A percentile compares a stretch with the other conserved stretches of the same genome.
These are phyloP conservation scores for Nycticorax nycticorax DNA, from an alignment of 2,113 vertebrate genomes.

Conservation along the genomic window DNA sequence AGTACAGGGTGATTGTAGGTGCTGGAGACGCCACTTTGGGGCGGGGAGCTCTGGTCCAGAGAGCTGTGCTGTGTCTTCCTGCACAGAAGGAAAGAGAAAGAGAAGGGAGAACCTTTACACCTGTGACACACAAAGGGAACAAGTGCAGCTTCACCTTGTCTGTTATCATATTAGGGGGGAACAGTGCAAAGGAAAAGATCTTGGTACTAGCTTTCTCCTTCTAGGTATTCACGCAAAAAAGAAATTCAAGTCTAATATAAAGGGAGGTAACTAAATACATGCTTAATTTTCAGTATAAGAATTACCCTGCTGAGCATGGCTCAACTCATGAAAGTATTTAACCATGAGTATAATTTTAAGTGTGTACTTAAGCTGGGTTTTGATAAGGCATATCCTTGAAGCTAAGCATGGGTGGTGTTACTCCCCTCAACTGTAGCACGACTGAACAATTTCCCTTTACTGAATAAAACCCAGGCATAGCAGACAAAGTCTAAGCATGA, in stretches of 20 bases:
- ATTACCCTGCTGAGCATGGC: neutral
- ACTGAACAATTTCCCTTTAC: neutral
- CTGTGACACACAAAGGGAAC: neutral
- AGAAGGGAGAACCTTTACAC: neutral
- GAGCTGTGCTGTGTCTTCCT: conserved; percentile 99
- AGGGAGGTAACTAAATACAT: neutral
- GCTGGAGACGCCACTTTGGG: conserved; percentile 86
- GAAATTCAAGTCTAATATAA: neutral
- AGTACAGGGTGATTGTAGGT: conserved; percentile 91
- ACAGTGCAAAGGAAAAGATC: neutral
- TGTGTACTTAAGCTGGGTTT: neutral
- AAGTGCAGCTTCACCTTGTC: neutral
- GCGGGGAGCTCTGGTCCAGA: conserved; percentile 96
- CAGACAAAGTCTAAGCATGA: neutral
- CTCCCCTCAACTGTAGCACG: fast-evolving
- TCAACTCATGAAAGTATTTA: neutral
- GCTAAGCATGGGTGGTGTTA: neutral
- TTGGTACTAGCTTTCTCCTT: neutral
- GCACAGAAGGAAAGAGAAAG: conserved; percentile 1
- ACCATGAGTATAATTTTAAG: neutral
- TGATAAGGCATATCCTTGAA: neutral
- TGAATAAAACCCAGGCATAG: neutral
- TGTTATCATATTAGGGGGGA: neutral
- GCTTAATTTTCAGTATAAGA: neutral
- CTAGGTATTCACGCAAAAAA: neutral